Percentiles rank a stretch among this genome's conserved stretches.
These are phyloP conservation scores for Cirrhinus mrigala DNA, from an alignment of 2,797 vertebrate species.

Conservation along the genomic window DNA sequence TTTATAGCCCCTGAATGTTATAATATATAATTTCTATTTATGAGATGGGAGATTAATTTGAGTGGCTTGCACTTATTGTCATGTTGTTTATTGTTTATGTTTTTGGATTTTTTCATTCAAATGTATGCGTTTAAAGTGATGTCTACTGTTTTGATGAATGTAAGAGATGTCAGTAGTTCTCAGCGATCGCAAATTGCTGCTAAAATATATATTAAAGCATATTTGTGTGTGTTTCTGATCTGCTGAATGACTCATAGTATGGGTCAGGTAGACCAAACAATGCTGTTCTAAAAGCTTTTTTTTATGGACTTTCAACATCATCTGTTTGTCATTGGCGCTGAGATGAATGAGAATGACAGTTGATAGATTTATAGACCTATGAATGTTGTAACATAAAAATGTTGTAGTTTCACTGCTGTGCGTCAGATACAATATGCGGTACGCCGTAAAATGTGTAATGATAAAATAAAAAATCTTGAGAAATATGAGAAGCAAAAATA, in stretches of 20 bases:
- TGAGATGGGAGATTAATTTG: background rate
- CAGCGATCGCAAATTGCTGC: background rate
- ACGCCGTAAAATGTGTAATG: background rate
- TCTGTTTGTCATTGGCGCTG: background rate
- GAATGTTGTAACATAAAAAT: background rate
- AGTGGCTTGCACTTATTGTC: background rate
- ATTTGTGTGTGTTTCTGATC: background rate
- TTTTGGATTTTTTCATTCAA: background rate
- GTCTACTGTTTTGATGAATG: background rate
- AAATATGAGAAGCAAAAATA: background rate
- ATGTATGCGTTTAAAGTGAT: background rate
- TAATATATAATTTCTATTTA: slow-evolving; percentile 13
- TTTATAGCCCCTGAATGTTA: background rate
- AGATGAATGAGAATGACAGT: background rate
- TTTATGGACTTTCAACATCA: background rate
- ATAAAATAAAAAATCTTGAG: background rate
- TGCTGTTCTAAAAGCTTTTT: background rate
- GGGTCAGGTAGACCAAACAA: background rate
- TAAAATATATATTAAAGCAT: slow-evolving; percentile 3
- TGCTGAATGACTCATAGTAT: background rate
- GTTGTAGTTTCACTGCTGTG: background rate
- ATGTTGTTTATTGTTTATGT: background rate
- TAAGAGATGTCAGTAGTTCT: background rate
- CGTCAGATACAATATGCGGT: background rate
- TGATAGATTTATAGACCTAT: background rate